phyloP scores from a whole-genome alignment of 2,113 vertebrate genomes.

The Hepsetus odoe region DNA sequence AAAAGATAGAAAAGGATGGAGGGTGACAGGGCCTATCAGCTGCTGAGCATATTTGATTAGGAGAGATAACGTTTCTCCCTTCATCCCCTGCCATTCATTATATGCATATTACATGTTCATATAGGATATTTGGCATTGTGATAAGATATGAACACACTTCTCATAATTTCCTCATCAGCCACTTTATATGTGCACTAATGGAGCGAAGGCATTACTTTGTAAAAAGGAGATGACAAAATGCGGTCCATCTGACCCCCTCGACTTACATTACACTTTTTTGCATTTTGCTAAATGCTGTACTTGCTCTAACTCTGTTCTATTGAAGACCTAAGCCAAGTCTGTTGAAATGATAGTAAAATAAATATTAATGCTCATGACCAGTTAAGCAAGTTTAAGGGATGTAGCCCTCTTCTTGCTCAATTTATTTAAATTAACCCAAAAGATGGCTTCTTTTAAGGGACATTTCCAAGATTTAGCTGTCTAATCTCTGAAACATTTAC shows the following conservation, averaged over 20 bases:
- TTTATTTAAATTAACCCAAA: no score
- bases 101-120: conserved; percentile 14
- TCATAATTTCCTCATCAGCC: conserved; percentile 40
- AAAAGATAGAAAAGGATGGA: conserved; percentile 25
- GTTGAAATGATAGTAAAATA: no score
- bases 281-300: background rate
- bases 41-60: conserved; percentile 41
- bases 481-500: no score
- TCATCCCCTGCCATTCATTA: conserved; percentile 29
- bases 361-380: no score
- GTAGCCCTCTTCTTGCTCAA: no score
- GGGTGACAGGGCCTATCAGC: conserved; percentile 26
- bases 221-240: background rate
- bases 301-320: no score
- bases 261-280: background rate
- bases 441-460: no score
- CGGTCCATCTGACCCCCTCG: background rate
- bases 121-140: background rate
- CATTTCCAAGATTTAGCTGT: no score
- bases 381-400: no score
- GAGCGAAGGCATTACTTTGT: conserved; percentile 35
- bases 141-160: conserved; percentile 26
- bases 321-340: no score
- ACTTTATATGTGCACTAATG: conserved; percentile 35
- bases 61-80: conserved; percentile 17